Evolutionary conservation across 1,140 invertebrate genomes (phyloP).

Genomic region (Euglossa dilemma): DNA sequence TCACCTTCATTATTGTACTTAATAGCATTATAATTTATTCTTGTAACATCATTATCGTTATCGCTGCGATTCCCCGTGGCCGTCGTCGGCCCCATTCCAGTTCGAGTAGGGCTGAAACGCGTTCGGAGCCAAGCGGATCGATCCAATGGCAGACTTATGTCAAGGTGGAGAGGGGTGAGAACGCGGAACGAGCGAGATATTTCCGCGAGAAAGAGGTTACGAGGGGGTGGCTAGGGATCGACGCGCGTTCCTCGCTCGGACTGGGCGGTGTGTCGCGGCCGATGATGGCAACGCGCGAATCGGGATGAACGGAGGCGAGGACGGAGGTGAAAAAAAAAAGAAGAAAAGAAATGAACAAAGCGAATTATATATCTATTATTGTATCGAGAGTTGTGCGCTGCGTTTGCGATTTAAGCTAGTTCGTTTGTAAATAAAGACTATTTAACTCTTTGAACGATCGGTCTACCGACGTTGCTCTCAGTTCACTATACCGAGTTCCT

Average conservation of each 20-base stretch:
- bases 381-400: slow-evolving; percentile 78
- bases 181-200: neutral
- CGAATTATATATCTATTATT: slow-evolving; percentile 77
- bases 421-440: slow-evolving; percentile 83
- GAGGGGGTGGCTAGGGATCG: no score
- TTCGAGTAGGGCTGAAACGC: neutral
- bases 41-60: slow-evolving; percentile 74
- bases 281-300: slow-evolving; percentile 66
- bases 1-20: slow-evolving; percentile 61
- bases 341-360: slow-evolving; percentile 60
- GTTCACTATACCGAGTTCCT: no score
- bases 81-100: slow-evolving; percentile 47
- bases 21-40: slow-evolving; percentile 69
- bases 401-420: slow-evolving; percentile 80
- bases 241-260: neutral
- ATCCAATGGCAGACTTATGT: neutral
- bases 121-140: neutral
- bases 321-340: slow-evolving; percentile 61
- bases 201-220: neutral
- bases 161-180: neutral
- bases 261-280: slow-evolving; percentile 61
- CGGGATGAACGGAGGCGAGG: slow-evolving; percentile 59
- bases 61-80: slow-evolving; percentile 67
- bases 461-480: neutral
- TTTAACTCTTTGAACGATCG: slow-evolving; percentile 79